A percentile compares a stretch with the other conserved stretches of the same genome.
Evolutionary conservation across 2,113 vertebrate species (phyloP).

Genomic region (Falcunculus frontatus): DNA sequence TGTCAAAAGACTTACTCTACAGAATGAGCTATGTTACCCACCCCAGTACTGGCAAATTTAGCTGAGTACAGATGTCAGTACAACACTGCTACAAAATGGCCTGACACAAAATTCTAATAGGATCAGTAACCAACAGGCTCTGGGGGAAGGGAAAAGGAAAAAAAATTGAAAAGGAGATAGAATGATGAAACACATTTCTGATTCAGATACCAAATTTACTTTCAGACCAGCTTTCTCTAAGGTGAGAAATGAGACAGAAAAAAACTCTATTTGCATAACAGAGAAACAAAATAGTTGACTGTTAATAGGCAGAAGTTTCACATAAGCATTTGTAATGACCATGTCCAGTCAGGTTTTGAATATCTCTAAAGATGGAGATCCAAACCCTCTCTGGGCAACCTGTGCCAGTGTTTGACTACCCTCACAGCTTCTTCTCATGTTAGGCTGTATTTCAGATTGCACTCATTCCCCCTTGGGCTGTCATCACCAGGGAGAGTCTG

Average conservation of each 20-base stretch:
- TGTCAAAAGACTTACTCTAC: background rate
- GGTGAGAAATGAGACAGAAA: background rate
- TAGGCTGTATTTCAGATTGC: background rate
- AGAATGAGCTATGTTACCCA: background rate
- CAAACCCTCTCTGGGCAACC: background rate
- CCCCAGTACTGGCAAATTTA: background rate
- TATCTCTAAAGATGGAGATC: background rate
- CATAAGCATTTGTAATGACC: background rate
- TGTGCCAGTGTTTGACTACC: background rate
- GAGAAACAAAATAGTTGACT: background rate
- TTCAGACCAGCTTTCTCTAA: background rate
- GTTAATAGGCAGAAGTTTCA: background rate
- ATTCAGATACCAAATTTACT: background rate
- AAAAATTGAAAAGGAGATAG: background rate
- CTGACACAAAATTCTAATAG: background rate
- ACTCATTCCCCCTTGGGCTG: background rate
- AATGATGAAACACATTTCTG: background rate
- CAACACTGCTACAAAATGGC: background rate
- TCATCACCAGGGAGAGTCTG: background rate
- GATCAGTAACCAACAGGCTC: background rate
- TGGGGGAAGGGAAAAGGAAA: accelerated
- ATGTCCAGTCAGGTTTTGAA: background rate
- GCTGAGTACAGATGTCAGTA: background rate
- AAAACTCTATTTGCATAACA: background rate
- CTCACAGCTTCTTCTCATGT: background rate